phyloP scores from a whole-genome alignment of 1,140 invertebrate species.

The Bombus sibiricus region DNA sequence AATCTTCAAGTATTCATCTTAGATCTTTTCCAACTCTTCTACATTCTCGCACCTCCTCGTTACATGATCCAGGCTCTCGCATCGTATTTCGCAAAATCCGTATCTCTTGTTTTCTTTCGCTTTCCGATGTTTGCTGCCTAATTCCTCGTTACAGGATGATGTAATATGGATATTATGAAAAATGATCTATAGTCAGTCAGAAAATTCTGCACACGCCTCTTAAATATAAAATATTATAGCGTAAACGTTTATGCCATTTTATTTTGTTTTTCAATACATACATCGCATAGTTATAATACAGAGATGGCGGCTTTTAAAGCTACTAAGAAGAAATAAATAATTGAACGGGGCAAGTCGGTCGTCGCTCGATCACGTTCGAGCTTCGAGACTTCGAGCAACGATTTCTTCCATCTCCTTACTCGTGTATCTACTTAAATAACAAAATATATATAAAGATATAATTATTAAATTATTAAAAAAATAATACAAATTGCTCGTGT shows the following conservation, averaged over 20 bases:
- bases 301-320: conserved; percentile 29
- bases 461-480: conserved; percentile 38
- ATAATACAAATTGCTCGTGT: conserved; percentile 28
- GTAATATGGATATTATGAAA: no score
- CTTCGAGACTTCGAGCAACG: conserved; percentile 16
- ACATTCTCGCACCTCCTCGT: no score
- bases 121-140: no score
- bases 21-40: no score
- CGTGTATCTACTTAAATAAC: conserved; percentile 3
- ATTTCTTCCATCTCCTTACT: background rate
- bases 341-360: conserved; percentile 8
- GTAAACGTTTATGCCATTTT: background rate
- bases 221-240: no score
- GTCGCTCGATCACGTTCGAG: conserved; percentile 33
- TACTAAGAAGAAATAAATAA: conserved; percentile 43
- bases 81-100: no score
- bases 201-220: no score
- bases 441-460: conserved; percentile 14
- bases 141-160: no score
- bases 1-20: no score
- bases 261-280: conserved; percentile 1
- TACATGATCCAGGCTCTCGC: no score
- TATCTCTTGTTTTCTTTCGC: no score
- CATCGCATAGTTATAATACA: conserved; percentile 22
- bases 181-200: no score